Percentiles rank a stretch among this genome's conserved stretches.
Evolutionary conservation across 2,888 invertebrate species (phyloP).

Genomic region (Osedax fenrisi): DNA sequence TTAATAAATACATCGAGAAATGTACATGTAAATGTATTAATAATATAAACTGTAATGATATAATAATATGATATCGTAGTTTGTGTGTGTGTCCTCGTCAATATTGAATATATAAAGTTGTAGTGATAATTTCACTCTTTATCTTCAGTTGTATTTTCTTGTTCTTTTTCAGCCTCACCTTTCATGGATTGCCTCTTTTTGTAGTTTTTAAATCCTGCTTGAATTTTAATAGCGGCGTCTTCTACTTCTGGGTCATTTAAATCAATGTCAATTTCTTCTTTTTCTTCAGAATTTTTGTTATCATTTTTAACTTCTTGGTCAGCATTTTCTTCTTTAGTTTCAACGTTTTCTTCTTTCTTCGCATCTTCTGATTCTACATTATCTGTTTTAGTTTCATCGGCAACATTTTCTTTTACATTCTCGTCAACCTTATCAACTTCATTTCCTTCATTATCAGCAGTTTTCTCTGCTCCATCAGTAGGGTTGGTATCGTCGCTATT

Average conservation of each 20-base stretch:
- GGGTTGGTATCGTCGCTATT: too few relatives aligned
- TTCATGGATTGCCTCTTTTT: constrained; percentile 21
- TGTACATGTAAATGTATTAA: too few relatives aligned
- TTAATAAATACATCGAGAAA: too few relatives aligned
- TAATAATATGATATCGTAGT: too few relatives aligned
- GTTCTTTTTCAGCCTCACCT: neutral
- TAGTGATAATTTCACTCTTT: too few relatives aligned
- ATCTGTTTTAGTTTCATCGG: neutral
- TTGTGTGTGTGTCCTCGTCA: too few relatives aligned
- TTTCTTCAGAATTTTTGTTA: neutral
- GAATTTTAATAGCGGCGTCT: constrained; percentile 32
- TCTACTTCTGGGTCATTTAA: constrained; percentile 37
- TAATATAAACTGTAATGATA: too few relatives aligned
- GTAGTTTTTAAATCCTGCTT: constrained; percentile 32
- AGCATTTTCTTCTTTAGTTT: neutral
- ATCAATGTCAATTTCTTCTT: constrained; percentile 38
- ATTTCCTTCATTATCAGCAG: constrained; percentile 5
- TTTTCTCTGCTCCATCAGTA: neutral
- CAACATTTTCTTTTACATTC: neutral
- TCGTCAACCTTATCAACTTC: constrained; percentile 6
- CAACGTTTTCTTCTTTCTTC: neutral
- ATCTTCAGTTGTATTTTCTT: constrained; percentile 26
- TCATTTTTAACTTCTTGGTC: neutral
- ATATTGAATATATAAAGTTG: too few relatives aligned
- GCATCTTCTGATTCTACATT: neutral